Conservation (phyloP, 2,888 invertebrate species). For the Tenthredo mesomela region DNA sequence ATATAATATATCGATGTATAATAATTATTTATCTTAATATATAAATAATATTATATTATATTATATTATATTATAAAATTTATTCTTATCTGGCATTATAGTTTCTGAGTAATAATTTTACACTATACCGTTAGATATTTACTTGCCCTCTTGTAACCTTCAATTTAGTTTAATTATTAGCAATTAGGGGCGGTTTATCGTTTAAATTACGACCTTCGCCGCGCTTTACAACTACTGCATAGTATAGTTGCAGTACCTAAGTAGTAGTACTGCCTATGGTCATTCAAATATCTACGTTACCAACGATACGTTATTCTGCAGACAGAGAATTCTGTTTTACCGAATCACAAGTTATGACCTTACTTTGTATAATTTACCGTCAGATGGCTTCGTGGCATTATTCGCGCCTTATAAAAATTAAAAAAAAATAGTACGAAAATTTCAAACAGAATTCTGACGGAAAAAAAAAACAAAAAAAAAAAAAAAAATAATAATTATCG, state of each 20-base stretch:
- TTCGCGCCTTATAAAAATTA: neutral
- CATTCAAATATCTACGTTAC: neutral
- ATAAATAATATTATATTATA: too few species aligned
- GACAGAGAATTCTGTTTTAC: neutral
- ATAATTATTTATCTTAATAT: too few species aligned
- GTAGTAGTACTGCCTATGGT: neutral
- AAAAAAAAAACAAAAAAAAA: too few species aligned
- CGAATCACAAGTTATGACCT: neutral
- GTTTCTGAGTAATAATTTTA: neutral
- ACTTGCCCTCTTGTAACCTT: slow-evolving; percentile 65
- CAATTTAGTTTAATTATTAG: slow-evolving; percentile 70
- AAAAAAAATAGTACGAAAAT: neutral
- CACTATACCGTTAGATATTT: slow-evolving; percentile 46
- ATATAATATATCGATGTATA: too few species aligned
- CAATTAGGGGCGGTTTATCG: slow-evolving; percentile 62
- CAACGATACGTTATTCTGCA: neutral
- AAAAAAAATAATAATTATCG: neutral
- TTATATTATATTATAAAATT: too few species aligned
- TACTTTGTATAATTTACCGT: neutral
- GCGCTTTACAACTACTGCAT: slow-evolving; percentile 1
- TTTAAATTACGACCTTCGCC: slow-evolving; percentile 38
- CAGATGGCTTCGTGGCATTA: neutral
- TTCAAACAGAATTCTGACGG: neutral
- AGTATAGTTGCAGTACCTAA: neutral
- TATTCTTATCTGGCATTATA: neutral